Base-by-base conservation (phyloP, 2,113 vertebrate genomes). In the Electrona antarctica region DNA sequence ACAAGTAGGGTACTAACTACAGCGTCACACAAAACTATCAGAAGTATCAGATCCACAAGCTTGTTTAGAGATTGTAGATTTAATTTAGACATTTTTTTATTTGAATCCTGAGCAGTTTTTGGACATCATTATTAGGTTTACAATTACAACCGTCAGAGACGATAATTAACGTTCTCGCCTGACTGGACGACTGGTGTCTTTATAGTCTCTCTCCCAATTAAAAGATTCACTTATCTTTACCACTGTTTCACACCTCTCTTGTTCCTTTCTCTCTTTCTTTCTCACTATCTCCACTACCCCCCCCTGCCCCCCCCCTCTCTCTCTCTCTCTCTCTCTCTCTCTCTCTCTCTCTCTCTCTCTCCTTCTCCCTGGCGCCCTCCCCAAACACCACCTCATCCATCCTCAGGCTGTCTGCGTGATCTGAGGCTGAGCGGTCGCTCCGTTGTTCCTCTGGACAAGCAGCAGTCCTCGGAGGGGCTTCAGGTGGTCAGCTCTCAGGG, bases 401-500 rank as follows among this genome's bases (percentile, higher is more conserved):
- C 33, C 14, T 49, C 89, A 96, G 96, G 96, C 54, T 97, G 95
- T 77, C 92, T 96, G 91, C 92, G 93, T 76, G 94, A 95, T 73
- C 85, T 95, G 81, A 93, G 94, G 76, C 90, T 97, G 79, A 96
- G 95, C 68, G 91, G 92, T 15, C 93, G 87, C 76, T 73, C 89
- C 68, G 72, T n/a, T n/a, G n/a, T 97, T 60, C 92, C 94, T 33
- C 88, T 97, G 84, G 93, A 93, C 8, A 21, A 55, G 63, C 90
- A 89, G 67, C 88, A 21, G 21, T 64, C 73, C 14, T 91, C 88
- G 50, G 93, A 95, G 73, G 84, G 88, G 7, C 90, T 94, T 64
- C 92, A 93, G 51, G 86, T 95, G 57, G 68, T 95, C 83, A 94
- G 91, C 49, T 90, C 85, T 10, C 94, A 92, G 77, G 94, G 94